A percentile compares a stretch with the other conserved stretches of the same genome.
Conservation (phyloP, 2,113 vertebrate species). For the Dermatemys mawii region DNA sequence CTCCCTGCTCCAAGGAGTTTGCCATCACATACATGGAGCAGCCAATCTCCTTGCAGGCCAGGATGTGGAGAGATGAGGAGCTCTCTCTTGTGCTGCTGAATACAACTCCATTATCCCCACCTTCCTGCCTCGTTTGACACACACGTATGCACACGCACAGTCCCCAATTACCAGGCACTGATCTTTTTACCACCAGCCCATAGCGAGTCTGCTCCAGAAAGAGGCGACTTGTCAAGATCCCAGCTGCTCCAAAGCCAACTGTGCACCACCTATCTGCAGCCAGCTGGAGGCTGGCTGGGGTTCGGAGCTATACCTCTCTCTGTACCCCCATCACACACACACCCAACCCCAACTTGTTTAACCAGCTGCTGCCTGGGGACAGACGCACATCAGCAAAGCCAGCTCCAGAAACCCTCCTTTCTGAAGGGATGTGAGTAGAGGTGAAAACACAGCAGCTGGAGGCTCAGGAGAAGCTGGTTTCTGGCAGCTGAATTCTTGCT, state of each 20-base stretch:
- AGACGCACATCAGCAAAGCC: not conserved
- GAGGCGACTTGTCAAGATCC: not conserved
- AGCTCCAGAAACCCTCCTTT: not conserved
- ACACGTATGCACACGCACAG: rapidly evolving
- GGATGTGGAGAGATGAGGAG: rapidly evolving
- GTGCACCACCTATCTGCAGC: not conserved
- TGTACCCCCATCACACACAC: too few species aligned
- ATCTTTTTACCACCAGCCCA: not conserved
- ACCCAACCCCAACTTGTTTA: not conserved
- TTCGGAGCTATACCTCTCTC: slow-evolving; percentile 7
- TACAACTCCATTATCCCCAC: rapidly evolving
- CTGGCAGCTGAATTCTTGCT: slow-evolving; percentile 34
- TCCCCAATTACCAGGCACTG: not conserved
- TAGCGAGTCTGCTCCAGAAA: not conserved
- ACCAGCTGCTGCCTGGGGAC: not conserved
- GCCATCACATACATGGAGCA: rapidly evolving
- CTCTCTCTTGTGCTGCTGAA: not conserved
- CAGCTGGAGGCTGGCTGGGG: not conserved
- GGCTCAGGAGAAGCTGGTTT: not conserved
- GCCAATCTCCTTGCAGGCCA: not conserved
- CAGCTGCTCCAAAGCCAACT: not conserved
- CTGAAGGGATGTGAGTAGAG: rapidly evolving
- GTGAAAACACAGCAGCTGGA: not conserved
- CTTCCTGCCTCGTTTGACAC: not conserved
- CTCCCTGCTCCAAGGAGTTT: not conserved